Base-by-base conservation (phyloP, 1,140 invertebrate species). In the Hydropsyche tenuis region DNA sequence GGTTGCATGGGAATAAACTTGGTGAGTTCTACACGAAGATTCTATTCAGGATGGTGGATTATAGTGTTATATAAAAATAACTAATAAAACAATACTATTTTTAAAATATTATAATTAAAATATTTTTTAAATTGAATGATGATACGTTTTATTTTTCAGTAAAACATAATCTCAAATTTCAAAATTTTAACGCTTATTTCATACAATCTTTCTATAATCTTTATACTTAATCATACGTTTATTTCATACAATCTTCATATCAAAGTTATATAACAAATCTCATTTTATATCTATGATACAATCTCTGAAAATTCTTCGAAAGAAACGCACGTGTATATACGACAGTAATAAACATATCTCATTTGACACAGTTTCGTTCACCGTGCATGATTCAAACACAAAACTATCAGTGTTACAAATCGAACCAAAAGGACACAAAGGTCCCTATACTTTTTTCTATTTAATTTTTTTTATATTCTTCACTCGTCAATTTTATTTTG, bases 401-500 rank as follows among this genome's bases (percentile, higher is more conserved):
- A 48, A 30, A 25, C 65, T 56, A 70, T 70, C 68, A 25, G 48
- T 56, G 68, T 56, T 70, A 70, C 68, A 56, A 25, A 70, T 70
- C 68, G 25, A 30, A 60, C 23, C 20, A 37, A 60, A 60, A 60
- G n/a, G 22, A 11, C 20, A 37, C 30, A 37, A 37, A 37, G 22
- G 22, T 25, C 56, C 11, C 23, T 60, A 37, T 4, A 37, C 69
- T 12, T n/a, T 22, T 76, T 72, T 71, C 56, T 66, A 45, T 16
- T 25, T 43, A 12, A 22, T 5, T 12, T 12, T 43, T 73, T 75
- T 73, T 74, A 63, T 69, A 9, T 18, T 69, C 63, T 30, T 56
- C 30, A 5, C 56, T 60, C 56, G 25, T 73, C 62, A 73, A 20
- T 73, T 73, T 70, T 75, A 75, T 77, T 77, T 77, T 75, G 76